Evolutionary conservation across 1,140 invertebrate genomes (phyloP).

Genomic region (Cotesia typhae): DNA sequence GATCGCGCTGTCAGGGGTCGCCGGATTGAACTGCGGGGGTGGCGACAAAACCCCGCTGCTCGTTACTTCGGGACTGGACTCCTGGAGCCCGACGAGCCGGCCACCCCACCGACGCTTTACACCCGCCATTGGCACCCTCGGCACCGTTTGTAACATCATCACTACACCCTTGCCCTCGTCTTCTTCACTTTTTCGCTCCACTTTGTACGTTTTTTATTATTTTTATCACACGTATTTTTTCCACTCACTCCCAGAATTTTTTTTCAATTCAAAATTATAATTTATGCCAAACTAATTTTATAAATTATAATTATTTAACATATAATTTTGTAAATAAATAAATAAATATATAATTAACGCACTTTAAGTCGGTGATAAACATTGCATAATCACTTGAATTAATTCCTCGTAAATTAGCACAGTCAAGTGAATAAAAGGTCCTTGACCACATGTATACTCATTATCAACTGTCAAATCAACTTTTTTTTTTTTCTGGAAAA

Average conservation of each 20-base stretch:
- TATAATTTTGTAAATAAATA: neutral
- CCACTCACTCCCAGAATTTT: neutral
- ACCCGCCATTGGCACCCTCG: conserved; percentile 57
- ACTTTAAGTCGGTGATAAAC: conserved; percentile 23
- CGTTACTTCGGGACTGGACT: conserved; percentile 66
- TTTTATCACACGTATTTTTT: neutral
- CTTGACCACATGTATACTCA: conserved; percentile 21
- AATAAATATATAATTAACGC: neutral
- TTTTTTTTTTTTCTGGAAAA: conserved; percentile 32
- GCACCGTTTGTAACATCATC: conserved; percentile 59
- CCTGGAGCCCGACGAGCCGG: conserved; percentile 63
- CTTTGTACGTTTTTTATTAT: conserved; percentile 36
- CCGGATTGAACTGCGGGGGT: conserved; percentile 64
- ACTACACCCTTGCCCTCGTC: conserved; percentile 23
- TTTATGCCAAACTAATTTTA: neutral
- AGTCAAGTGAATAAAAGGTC: conserved; percentile 12
- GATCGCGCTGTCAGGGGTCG: conserved; percentile 72
- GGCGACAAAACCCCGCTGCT: conserved; percentile 58
- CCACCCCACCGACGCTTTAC: conserved; percentile 57
- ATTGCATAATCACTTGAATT: conserved; percentile 15
- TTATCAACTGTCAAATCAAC: conserved; percentile 14
- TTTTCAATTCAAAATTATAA: too few species aligned
- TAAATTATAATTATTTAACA: neutral
- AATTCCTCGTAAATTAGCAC: conserved; percentile 17
- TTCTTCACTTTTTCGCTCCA: conserved; percentile 41